Base-by-base conservation (phyloP, 2,888 invertebrate species). In the Phengaris alcon region DNA sequence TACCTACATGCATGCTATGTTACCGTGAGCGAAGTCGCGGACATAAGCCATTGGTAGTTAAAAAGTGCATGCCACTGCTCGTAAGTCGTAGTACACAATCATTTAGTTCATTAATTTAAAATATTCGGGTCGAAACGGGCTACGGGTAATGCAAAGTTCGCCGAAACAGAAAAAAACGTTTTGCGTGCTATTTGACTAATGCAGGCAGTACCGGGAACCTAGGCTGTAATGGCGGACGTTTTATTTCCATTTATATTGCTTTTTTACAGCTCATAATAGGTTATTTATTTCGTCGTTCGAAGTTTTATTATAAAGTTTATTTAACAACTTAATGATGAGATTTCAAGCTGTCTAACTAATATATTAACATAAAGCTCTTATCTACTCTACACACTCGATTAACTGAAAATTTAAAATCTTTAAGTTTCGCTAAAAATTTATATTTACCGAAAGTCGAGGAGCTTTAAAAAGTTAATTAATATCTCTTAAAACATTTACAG, bases 91-190 rank as follows among this genome's bases (percentile, higher is more conserved):
- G 35, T 35, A 64, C 64, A 35, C 6, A 48, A 48, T 8, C 0
- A 48, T 64, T 64, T 64, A 73, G 59, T 54, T 52, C 46, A 75
- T 70, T 75, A 72, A 72, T 52, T 72, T 72, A 54, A 70, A 54
- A 72, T 35, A 72, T 72, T 52, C 72, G 35, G 52, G 35, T 22
- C 12, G 15, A 70, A 9, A 35, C 68, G 68, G 52, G 51, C 70
- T 48, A 51, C 54, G 15, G 51, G 51, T 48, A 52, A 72, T 72
- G 72, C 72, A 52, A 54, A 35, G 3, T 72, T 72, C 72, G 72
- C 72, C 54, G 72, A 72, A 72, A 13, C 22, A 46, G 51, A 70
- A 70, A 72, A 72, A 72, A 72, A 44, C 35, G 52, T 22, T 64
- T 64, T 13, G 64, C 64, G 64, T 64, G 64, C 64, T 44, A 64